These are phyloP conservation scores for Quadroppia sp. DNA, from an alignment of 2,888 invertebrate genomes.

Conservation along the genomic window DNA sequence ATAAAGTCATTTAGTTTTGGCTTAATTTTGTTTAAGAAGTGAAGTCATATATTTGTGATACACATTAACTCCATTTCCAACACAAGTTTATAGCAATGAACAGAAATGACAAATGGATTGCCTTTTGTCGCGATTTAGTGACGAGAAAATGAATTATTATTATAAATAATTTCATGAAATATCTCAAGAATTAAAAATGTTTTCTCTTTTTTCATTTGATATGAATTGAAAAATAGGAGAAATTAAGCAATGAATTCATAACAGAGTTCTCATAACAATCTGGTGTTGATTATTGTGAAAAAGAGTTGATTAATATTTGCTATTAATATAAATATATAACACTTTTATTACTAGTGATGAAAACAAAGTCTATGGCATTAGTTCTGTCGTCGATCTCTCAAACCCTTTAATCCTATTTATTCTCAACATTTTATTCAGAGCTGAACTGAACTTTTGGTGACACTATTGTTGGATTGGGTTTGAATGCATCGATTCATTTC, in stretches of 20 bases:
- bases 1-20: not conserved
- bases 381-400: not conserved
- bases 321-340: not conserved
- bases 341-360: not conserved
- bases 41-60: slow-evolving; percentile 11
- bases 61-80: slow-evolving; percentile 12
- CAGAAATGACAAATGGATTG: slow-evolving; percentile 26
- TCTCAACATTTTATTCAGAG: not conserved
- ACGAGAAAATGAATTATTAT: slow-evolving; percentile 32
- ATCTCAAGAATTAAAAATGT: not conserved
- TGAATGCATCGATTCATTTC: slow-evolving; percentile 31
- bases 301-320: slow-evolving; percentile 8
- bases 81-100: slow-evolving; percentile 6
- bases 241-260: not conserved
- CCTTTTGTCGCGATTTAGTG: slow-evolving; percentile 20
- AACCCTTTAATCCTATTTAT: slow-evolving; percentile 17
- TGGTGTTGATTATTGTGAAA: not conserved
- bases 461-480: not conserved
- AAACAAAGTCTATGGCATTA: slow-evolving; percentile 21
- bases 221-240: not conserved
- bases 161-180: not conserved
- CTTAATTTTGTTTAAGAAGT: not conserved
- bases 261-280: not conserved
- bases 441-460: slow-evolving; percentile 1
- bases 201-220: not conserved